phyloP scores from a whole-genome alignment of 1,140 invertebrate species.

The Steinernema feltiae region DNA sequence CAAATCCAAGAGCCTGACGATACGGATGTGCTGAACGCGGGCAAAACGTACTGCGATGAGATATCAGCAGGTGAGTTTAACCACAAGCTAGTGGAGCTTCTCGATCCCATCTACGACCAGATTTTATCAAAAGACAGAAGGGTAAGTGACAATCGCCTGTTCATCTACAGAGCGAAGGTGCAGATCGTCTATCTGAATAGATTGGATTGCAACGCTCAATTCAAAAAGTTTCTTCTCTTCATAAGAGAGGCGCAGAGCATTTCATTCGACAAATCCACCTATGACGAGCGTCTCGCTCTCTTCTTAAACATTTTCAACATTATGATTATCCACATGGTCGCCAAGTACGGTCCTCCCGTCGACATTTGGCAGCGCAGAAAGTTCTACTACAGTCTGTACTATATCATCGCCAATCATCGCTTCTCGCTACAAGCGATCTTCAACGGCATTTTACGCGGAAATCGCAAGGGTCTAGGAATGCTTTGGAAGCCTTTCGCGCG shows the following conservation, averaged over 20 bases:
- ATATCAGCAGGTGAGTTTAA: slow-evolving; percentile 58
- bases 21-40: slow-evolving; percentile 55
- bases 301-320: slow-evolving; percentile 62
- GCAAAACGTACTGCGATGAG: slow-evolving; percentile 15
- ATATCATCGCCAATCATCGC: slow-evolving; percentile 59
- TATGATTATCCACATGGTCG: slow-evolving; percentile 60
- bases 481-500: slow-evolving; percentile 59
- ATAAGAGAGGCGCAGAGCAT: slow-evolving; percentile 49
- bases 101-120: slow-evolving; percentile 58
- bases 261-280: slow-evolving; percentile 46
- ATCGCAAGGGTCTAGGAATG: slow-evolving; percentile 61
- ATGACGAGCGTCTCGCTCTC: slow-evolving; percentile 60
- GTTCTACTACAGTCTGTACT: slow-evolving; percentile 61
- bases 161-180: no score
- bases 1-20: slow-evolving; percentile 58
- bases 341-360: slow-evolving; percentile 57
- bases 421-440: slow-evolving; percentile 62
- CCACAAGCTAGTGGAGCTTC: slow-evolving; percentile 56
- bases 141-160: slow-evolving; percentile 39
- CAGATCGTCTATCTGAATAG: slow-evolving; percentile 40
- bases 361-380: slow-evolving; percentile 61
- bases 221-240: slow-evolving; percentile 38
- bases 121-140: slow-evolving; percentile 58
- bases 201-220: slow-evolving; percentile 35
- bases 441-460: slow-evolving; percentile 61